Base-by-base conservation (phyloP, 2,797 vertebrate species). In the Morus bassanus region DNA sequence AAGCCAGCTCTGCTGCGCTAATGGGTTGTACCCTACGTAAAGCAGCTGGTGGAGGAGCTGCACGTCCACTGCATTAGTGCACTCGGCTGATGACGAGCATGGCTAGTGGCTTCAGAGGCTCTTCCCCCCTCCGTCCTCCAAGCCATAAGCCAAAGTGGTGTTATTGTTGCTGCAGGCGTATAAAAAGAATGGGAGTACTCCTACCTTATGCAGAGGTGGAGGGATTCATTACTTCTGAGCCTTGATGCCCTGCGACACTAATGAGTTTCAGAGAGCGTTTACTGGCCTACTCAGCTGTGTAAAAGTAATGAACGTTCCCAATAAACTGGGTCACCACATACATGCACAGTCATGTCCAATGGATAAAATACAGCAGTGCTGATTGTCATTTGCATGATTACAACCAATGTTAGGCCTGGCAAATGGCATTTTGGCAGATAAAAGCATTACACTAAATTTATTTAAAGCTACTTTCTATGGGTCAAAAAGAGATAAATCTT, bases 31-130 rank as follows among this genome's bases (percentile, higher is more conserved):
- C 56, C 72, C 82, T 4, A 1, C 6, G 41, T 19, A 37, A 77
- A 85, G 91, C 95, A 93, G 92, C 91, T 86, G 93, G 30, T 88
- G 89, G 60, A 88, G 70, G 84, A 87, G 74, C 91, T 75, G 35
- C 19, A 4, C 6, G 2, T 33, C 56, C 70, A 9, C 10, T 27
- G 68, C 79, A 80, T 95, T 95, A 95, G 50, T 28, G 21, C 86
- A 41, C 48, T 79, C 53, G 13, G 74, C 57, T 60, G 81, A 12
- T 69, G 74, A 74, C 61, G 57, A 65, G 25, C 74, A 22, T 4
- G 4, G 50, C 64, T 77, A 72, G 75, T 89, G 89, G 88, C 75
- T 77, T 60, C 78, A 18, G 39, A 74, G n/a, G 41, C 83, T 74
- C 59, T 63, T 67, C 56, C 35, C 41, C 46, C 33, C 35, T 37